These are phyloP conservation scores for Myotis planiceps DNA, from an alignment of 2,797 vertebrate species.

Conservation along the genomic window DNA sequence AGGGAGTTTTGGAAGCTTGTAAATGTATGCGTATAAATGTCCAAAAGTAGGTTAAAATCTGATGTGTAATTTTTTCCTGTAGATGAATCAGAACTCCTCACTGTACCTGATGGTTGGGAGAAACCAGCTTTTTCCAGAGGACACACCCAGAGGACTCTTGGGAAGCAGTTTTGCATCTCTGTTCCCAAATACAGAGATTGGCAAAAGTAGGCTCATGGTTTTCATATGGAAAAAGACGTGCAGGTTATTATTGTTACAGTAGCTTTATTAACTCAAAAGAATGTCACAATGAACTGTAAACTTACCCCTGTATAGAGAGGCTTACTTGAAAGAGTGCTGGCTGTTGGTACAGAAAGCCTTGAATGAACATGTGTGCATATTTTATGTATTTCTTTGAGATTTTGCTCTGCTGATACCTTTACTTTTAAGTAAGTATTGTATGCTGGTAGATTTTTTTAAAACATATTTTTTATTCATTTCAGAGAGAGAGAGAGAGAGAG, in stretches of 20 bases:
- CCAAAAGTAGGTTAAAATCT: not conserved
- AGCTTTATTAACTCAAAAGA: not conserved
- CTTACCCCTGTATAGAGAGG: constrained; percentile 83
- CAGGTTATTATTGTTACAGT: not conserved
- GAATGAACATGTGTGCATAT: constrained; percentile 89
- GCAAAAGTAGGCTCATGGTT: not conserved
- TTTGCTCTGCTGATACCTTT: not conserved
- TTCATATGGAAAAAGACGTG: not conserved
- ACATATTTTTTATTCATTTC: too few species aligned
- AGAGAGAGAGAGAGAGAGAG: too few species aligned
- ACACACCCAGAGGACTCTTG: constrained; percentile 94
- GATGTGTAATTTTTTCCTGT: constrained; percentile 57
- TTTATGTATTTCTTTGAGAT: not conserved
- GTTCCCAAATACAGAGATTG: constrained; percentile 93
- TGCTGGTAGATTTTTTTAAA: not conserved
- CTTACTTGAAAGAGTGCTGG: constrained; percentile 96
- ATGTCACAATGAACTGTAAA: not conserved
- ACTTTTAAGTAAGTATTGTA: not conserved
- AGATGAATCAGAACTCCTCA: constrained; percentile 93
- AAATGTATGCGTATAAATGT: not conserved
- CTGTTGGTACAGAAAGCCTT: constrained; percentile 94
- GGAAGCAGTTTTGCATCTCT: constrained; percentile 98
- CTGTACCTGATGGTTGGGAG: constrained; percentile 97
- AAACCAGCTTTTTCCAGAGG: constrained; percentile 89
- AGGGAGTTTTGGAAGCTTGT: not conserved